phyloP scores from a whole-genome alignment of 2,797 vertebrate genomes.

The Dermochelys coriacea region DNA sequence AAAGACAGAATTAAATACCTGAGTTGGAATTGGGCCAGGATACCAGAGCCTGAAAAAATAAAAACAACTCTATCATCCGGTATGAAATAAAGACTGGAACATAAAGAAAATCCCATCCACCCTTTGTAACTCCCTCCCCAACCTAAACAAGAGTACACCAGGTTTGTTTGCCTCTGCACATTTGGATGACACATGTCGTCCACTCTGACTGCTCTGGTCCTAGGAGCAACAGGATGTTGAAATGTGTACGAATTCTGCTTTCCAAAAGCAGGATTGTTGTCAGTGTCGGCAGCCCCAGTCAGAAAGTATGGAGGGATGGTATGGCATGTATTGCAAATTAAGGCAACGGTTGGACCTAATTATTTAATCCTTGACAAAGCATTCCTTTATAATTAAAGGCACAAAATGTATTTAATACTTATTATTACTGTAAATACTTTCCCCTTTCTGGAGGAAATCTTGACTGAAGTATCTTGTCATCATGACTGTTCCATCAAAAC shows the following conservation, averaged over 20 bases:
- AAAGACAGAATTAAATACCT: background rate
- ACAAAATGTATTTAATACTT: background rate
- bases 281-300: background rate
- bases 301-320: background rate
- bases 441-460: background rate
- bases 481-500: background rate
- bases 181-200: background rate
- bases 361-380: background rate
- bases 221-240: background rate
- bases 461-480: background rate
- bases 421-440: background rate
- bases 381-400: background rate
- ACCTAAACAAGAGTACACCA: background rate
- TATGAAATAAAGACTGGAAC: background rate
- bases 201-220: background rate
- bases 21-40: background rate
- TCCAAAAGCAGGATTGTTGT: background rate
- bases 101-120: background rate
- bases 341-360: background rate
- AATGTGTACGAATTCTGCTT: background rate
- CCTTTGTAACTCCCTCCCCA: background rate
- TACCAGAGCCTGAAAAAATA: background rate
- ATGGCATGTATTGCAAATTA: background rate
- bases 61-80: background rate
- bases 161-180: background rate